phyloP scores from a whole-genome alignment of 2,888 invertebrate genomes.

The Doris montereyensis region DNA sequence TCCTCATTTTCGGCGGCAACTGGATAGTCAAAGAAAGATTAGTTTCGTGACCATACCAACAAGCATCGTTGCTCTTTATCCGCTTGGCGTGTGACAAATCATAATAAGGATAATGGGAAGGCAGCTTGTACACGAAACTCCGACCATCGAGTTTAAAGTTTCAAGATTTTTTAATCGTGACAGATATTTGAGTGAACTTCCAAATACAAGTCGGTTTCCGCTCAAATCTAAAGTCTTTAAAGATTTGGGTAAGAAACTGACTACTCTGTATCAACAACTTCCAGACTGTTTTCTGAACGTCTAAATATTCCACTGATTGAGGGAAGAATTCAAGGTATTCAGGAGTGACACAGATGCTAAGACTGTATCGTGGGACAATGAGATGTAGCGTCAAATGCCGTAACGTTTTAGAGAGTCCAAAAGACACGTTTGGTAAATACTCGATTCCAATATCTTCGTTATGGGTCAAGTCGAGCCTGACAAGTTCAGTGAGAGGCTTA shows the following conservation, averaged over 20 bases:
- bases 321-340: constrained; percentile 1
- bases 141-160: not conserved
- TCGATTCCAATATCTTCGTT: constrained; percentile 15
- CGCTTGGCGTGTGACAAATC: no score
- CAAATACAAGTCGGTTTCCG: constrained; percentile 5
- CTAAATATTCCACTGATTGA: not conserved
- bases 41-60: no score
- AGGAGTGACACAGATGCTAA: not conserved
- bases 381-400: not conserved
- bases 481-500: constrained; percentile 9
- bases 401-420: not conserved
- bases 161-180: not conserved
- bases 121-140: not conserved
- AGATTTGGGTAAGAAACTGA: not conserved
- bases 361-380: constrained; percentile 6
- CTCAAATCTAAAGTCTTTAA: not conserved
- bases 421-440: not conserved
- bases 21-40: no score
- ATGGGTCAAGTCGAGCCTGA: not conserved
- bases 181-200: constrained; percentile 12
- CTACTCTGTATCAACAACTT: no score
- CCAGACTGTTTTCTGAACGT: no score
- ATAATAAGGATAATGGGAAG: no score
- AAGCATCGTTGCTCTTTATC: no score
- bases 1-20: no score